These are phyloP conservation scores for Hydropsyche betteni DNA, from an alignment of 2,888 invertebrate genomes.

Conservation along the genomic window DNA sequence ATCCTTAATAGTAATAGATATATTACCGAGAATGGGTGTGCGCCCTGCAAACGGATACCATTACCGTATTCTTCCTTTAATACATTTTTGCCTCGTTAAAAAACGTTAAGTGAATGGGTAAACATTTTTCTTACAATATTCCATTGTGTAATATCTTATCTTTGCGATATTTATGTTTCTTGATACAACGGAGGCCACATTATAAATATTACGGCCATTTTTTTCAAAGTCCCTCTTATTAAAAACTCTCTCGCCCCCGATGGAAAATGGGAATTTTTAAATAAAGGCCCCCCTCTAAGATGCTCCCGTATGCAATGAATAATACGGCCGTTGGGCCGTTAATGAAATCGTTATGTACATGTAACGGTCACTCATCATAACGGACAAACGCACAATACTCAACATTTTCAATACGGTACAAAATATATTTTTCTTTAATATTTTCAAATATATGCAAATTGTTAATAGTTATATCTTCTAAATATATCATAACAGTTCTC, in stretches of 20 bases:
- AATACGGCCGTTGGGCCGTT: constrained; percentile 18
- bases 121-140: constrained; percentile 51
- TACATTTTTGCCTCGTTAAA: constrained; percentile 51
- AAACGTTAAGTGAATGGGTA: constrained; percentile 50
- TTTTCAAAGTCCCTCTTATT: constrained; percentile 44
- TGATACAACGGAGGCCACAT: constrained; percentile 45
- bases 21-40: constrained; percentile 56
- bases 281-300: constrained; percentile 33
- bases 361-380: constrained; percentile 8
- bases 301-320: constrained; percentile 32
- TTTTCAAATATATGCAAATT: too few species aligned
- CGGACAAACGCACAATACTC: too few species aligned
- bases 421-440: too few species aligned
- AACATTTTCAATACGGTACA: too few species aligned
- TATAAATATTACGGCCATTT: constrained; percentile 50
- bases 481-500: too few species aligned
- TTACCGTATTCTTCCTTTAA: constrained; percentile 45
- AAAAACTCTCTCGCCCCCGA: constrained; percentile 40
- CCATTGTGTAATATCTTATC: constrained; percentile 51
- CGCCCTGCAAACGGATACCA: constrained; percentile 45
- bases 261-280: constrained; percentile 45
- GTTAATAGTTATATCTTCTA: too few species aligned
- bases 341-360: constrained; percentile 26
- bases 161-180: constrained; percentile 51
- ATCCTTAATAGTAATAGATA: constrained; percentile 69